Base-by-base conservation (phyloP, 2,113 vertebrate genomes). In the Ceyx margarethae region DNA sequence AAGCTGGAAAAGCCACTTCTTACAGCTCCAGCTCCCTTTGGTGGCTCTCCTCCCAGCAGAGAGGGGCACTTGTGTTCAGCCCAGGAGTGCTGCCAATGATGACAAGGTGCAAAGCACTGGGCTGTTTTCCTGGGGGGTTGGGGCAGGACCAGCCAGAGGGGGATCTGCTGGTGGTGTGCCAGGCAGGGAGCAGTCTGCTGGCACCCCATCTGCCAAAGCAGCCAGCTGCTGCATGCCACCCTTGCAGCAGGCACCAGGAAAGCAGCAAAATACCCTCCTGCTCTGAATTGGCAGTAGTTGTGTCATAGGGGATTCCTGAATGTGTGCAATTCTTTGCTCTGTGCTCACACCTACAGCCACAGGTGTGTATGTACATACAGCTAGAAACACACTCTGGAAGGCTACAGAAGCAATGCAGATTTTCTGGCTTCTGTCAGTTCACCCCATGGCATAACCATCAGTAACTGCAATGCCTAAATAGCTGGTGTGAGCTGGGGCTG, bases 1-100 rank as follows among this genome's bases (percentile, higher is more conserved):
- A 69, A 95, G 75, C 3, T 17, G 87, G 78, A 60, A 91, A 91
- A 94, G 85, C 72, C 93, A 87, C 90, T 91, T 94, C 85, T 94
- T 40, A 76, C 15, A 68, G 91, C 75, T 61, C 64, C 81, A 51
- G 71, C 46, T 94, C 56, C 67, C 85, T 87, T 92, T 1, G 2
- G 90, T 64, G 87, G 78, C 91, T 80, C 72, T 66, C 37, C 66
- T 87, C 79, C 46, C 81, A 65, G 71, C 87, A 92, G 89, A 94
- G 86, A 75, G 78, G 37, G 54, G 78, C 84, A 46, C 78, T 89
- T 81, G 62, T 89, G 87, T 65, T 76, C 2, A 8, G 89, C 54
- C 45, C 85, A 76, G 87, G 78, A 91, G 54, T 0, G 1, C 62
- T 92, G 94, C 87, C 95, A 92, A 46, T 0, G 1, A 67, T 6